Evolutionary conservation across 2,797 vertebrate genomes (phyloP), one percentile per base, ranked within the genome.

Genomic region (Amazonetta brasiliensis): DNA sequence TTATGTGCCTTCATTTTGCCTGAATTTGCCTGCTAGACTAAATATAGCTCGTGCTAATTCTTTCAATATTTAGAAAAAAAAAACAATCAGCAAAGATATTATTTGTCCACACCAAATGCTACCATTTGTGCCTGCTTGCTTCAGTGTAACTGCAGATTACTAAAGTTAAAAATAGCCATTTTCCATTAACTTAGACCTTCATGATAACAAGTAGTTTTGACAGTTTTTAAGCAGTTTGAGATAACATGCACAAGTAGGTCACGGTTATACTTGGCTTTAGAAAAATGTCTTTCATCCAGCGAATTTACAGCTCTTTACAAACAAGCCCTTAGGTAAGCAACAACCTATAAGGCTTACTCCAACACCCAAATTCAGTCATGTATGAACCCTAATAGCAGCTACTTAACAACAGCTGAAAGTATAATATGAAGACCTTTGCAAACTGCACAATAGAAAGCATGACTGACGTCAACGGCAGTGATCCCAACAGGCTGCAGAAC

Each of bases 201-300:
- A 54, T 62, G 83, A 94, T 94, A 94, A 94, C 91, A 95, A 96
- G 68, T 28, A 68, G 81, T 73, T 96, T 93, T 96, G 96, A 95
- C 96, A 96, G 90, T 92, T 96, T 92, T 95, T 91, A 96, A 95
- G 91, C 94, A 93, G 81, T 92, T 62, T 69, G 94, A 95, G 94
- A 96, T 95, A 97, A 96, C 88, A 90, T 96, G 95, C 91, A 93
- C 95, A 96, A 97, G 94, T 95, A 97, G 91, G 90, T 96, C 95
- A 96, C 72, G 73, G 93, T 83, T 94, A 80, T 83, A 95, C 78
- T 95, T 87, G 81, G 94, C 91, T 95, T 94, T 93, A 96, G 86
- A 95, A 94, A 94, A 97, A 91, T 12, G 64, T 81, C 94, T 97
- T 96, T 97, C 91, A 95, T 94, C 83, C 91, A 78, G 84, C 79